These are phyloP conservation scores for Heliconius himera DNA, from an alignment of 1,140 invertebrate genomes.

Conservation along the genomic window DNA sequence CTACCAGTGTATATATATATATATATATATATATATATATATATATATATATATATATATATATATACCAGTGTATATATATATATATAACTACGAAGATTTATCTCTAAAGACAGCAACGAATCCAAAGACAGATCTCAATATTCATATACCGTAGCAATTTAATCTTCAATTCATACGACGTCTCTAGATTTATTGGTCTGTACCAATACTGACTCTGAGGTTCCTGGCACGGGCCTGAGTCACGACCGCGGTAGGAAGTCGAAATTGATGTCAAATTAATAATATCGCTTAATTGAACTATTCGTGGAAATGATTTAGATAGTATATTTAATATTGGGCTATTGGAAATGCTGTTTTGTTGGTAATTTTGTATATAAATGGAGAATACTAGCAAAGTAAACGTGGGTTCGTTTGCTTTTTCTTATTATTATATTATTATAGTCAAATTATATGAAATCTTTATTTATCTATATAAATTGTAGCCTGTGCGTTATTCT, in stretches of 20 bases:
- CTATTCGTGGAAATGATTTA: constrained; percentile 36
- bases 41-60: not conserved
- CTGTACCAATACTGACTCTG: constrained; percentile 46
- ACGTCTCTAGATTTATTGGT: constrained; percentile 48
- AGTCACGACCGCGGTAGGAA: constrained; percentile 52
- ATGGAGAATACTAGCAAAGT: too few relatives aligned
- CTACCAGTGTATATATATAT: not conserved
- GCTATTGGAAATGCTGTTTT: not conserved
- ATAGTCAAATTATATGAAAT: too few relatives aligned
- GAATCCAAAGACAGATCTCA: constrained; percentile 18
- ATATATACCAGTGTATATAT: not conserved
- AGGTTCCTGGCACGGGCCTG: constrained; percentile 45
- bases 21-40: not conserved
- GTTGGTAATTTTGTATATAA: not conserved
- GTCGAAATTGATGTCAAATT: constrained; percentile 48
- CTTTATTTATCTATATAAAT: too few relatives aligned
- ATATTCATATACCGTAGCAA: constrained; percentile 30
- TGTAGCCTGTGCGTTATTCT: too few relatives aligned
- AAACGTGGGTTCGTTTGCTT: too few relatives aligned
- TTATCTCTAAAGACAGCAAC: not conserved
- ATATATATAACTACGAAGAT: constrained; percentile 9
- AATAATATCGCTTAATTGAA: constrained; percentile 44
- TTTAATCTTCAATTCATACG: constrained; percentile 31
- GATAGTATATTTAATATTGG: not conserved
- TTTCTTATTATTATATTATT: too few relatives aligned